Percentiles rank a stretch among this genome's conserved stretches.
These are phyloP conservation scores for Apodemus agrarius DNA, from an alignment of 2,797 vertebrate genomes.

Conservation along the genomic window DNA sequence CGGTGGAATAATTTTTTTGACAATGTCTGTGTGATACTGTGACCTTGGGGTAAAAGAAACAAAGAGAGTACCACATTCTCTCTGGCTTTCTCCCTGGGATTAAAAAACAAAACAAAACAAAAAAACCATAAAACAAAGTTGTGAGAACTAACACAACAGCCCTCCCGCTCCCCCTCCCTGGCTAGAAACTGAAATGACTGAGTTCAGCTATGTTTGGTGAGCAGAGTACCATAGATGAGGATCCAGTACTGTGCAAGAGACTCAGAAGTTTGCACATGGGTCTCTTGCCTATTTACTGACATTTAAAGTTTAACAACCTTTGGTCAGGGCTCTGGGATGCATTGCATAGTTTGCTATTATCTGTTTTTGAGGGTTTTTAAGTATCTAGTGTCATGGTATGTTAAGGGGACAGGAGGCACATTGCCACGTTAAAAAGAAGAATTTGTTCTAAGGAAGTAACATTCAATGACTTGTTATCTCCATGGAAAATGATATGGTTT, in stretches of 20 bases:
- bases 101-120: too few relatives aligned
- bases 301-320: background rate
- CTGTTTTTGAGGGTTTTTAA: background rate
- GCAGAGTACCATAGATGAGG: background rate
- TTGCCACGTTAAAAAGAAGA: background rate
- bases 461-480: background rate
- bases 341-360: background rate
- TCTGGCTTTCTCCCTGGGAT: slow-evolving; percentile 40
- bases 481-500: background rate
- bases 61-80: slow-evolving; percentile 17
- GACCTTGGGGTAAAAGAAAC: slow-evolving; percentile 26
- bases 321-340: background rate
- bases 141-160: background rate
- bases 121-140: background rate
- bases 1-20: background rate
- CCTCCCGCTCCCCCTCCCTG: background rate
- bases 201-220: background rate
- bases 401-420: background rate
- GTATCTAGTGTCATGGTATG: background rate
- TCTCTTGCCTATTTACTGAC: background rate
- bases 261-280: background rate
- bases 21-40: background rate
- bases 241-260: background rate
- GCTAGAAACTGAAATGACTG: background rate
- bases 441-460: background rate